Conservation (phyloP, 2,113 vertebrate genomes). For the Chinchilla lanigera region DNA sequence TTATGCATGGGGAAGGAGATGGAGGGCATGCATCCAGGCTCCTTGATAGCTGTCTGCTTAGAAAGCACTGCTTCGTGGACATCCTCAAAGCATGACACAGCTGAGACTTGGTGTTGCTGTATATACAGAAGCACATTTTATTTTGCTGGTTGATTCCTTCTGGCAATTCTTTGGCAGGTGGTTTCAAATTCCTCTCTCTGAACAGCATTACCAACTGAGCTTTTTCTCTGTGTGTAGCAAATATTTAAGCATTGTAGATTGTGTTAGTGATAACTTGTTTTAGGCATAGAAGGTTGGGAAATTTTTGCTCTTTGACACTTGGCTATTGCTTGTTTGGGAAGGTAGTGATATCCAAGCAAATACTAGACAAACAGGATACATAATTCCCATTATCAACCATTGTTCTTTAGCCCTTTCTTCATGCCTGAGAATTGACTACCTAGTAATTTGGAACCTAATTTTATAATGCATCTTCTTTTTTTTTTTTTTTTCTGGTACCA, state of each 20-base stretch:
- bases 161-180: conserved; percentile 54
- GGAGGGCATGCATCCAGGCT: conserved; percentile 22
- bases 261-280: background rate
- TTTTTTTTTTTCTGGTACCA: too few species aligned
- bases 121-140: background rate
- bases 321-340: background rate
- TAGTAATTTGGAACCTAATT: background rate
- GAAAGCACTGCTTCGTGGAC: conserved; percentile 62
- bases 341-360: background rate
- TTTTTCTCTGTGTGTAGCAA: conserved; percentile 38
- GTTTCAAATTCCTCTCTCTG: conserved; percentile 2
- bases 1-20: background rate
- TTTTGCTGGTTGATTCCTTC: background rate
- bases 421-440: background rate
- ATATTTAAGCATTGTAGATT: conserved; percentile 24
- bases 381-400: background rate
- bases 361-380: background rate
- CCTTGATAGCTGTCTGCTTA: conserved; percentile 56
- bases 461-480: background rate
- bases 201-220: conserved; percentile 15
- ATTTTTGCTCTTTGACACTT: background rate
- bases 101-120: conserved; percentile 2
- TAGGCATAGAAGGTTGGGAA: background rate
- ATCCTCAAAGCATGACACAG: conserved; percentile 34
- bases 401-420: background rate